Evolutionary conservation across 1,140 invertebrate species (phyloP).

Genomic region (Atopsyche davidsoni): DNA sequence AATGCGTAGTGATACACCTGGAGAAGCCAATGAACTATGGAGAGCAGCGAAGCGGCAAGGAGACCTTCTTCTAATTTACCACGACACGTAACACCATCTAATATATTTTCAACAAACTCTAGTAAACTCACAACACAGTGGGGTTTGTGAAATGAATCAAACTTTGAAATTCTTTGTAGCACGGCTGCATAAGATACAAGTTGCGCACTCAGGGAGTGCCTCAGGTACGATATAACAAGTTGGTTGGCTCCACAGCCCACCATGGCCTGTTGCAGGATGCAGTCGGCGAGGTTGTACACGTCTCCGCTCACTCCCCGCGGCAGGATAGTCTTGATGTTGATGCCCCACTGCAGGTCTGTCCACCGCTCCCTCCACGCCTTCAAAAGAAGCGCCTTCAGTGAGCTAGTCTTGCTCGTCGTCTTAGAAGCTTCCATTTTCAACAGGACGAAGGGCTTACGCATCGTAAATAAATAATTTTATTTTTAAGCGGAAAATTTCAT

Average conservation of each 20-base stretch:
- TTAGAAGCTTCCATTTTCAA: constrained; percentile 58
- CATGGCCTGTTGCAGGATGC: constrained; percentile 86
- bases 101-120: constrained; percentile 77
- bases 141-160: constrained; percentile 80
- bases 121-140: constrained; percentile 82
- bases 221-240: constrained; percentile 84
- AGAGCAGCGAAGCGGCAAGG: constrained; percentile 66
- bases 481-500: background rate
- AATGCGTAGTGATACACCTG: constrained; percentile 66
- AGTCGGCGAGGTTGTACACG: constrained; percentile 87
- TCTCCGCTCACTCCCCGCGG: constrained; percentile 83
- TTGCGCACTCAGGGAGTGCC: constrained; percentile 85
- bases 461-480: constrained; percentile 16
- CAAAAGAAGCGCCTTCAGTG: constrained; percentile 76
- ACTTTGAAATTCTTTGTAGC: constrained; percentile 80
- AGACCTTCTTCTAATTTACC: constrained; percentile 78
- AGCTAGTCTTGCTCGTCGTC: constrained; percentile 77
- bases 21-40: constrained; percentile 75
- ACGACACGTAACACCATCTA: constrained; percentile 59
- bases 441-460: constrained; percentile 27
- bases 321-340: constrained; percentile 85
- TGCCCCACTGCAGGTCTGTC: constrained; percentile 92
- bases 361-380: constrained; percentile 90
- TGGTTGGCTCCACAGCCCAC: constrained; percentile 88
- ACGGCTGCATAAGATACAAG: constrained; percentile 86